Base-by-base conservation (phyloP, 2,113 vertebrate species). In the Lycaon pictus region DNA sequence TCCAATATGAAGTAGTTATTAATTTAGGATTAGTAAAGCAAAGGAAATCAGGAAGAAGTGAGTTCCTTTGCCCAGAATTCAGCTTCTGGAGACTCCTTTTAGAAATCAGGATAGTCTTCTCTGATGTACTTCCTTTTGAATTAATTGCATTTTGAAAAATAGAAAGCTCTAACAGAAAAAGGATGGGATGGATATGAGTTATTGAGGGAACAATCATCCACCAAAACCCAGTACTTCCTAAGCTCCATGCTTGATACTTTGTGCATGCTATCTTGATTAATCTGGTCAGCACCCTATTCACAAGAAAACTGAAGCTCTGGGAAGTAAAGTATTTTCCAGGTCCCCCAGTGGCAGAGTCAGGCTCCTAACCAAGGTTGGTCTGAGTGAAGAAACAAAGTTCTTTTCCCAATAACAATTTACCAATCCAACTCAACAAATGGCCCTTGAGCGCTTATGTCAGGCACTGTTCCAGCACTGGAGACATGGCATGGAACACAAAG, bases 61-160 rank as follows among this genome's bases (percentile, higher is more conserved):
- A 37, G 15, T 55, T 72, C 20, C 4, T 27, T 23, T 55, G 27
- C 25, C 77, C 6, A 32, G 51, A 94, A 88, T 88, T 97, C 48
- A 51, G n/a, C 32, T 55, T 58, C 27, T 87, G n/a, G 20, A 67
- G 22, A 76, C 16, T 82, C 48, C 55, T 72, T 29, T 81, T 51
- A 92, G 37, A 95, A 95, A 65, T n/a, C 55, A 89, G 32, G 56
- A 56, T 43, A 58, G 12, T 86, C 43, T 95, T 72, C n/a, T 82
- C 85, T 62, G n/a, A 67, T 79, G 71, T 87, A 22, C 16, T 90
- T 97, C 17, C 48, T 71, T 96, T 95, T 76, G 32, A 85, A 65
- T 72, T n/a, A 93, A 56, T 0, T 43, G n/a, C 55, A 69, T 79
- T 96, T 43, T 35, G n/a, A 84, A 83, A 90, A 90, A 32, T 1